phyloP scores from a whole-genome alignment of 2,888 invertebrate genomes.

The Clivina fossor region DNA sequence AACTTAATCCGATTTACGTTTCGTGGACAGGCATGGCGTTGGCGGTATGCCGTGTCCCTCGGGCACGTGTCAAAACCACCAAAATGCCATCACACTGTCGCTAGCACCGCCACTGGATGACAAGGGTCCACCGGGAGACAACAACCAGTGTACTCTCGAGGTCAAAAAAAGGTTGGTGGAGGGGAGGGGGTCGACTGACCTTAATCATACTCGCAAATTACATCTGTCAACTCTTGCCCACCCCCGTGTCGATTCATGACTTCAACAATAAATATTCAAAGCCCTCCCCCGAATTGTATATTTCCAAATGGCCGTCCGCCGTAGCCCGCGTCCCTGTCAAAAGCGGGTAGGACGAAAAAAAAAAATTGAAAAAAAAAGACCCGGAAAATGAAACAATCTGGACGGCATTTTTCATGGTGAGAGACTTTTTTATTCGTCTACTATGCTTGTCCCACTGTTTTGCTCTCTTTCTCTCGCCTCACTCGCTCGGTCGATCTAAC shows the following conservation, averaged over 20 bases:
- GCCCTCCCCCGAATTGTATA: slow-evolving; percentile 31
- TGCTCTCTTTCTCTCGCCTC: no score
- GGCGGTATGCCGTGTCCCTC: neutral
- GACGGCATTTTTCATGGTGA: slow-evolving; percentile 12
- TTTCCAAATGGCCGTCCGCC: slow-evolving; percentile 10
- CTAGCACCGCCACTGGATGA: slow-evolving; percentile 5
- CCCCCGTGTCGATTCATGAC: slow-evolving; percentile 28
- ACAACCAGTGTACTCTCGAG: neutral
- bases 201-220: slow-evolving; percentile 33
- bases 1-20: slow-evolving; percentile 25
- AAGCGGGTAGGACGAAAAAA: no score
- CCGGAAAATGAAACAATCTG: slow-evolving; percentile 22
- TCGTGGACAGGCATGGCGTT: slow-evolving; percentile 1
- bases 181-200: slow-evolving; percentile 24
- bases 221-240: slow-evolving; percentile 28
- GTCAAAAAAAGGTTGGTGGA: no score
- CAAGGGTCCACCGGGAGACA: slow-evolving; percentile 22
- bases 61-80: slow-evolving; percentile 8
- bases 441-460: no score
- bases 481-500: no score
- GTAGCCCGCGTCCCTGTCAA: neutral
- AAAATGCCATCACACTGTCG: neutral
- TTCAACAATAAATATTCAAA: slow-evolving; percentile 33
- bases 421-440: slow-evolving; percentile 2
- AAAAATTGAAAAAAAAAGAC: slow-evolving; percentile 16